phyloP scores from a whole-genome alignment of 2,888 invertebrate species.

The Agriopis marginaria region DNA sequence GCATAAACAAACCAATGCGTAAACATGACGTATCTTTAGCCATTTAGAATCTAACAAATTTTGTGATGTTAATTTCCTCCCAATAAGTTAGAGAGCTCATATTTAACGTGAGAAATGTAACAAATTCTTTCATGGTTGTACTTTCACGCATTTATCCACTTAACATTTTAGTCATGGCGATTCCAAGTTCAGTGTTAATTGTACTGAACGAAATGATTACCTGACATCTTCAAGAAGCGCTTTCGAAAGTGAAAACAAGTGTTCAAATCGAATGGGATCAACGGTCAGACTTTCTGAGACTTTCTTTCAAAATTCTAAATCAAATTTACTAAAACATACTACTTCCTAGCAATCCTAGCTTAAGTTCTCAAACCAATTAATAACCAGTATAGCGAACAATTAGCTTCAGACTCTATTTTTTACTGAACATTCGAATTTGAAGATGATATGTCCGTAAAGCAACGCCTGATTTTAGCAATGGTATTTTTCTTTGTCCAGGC shows the following conservation, averaged over 20 bases:
- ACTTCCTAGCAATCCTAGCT: neutral
- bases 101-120: constrained; percentile 23
- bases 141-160: constrained; percentile 28
- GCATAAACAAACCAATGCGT: too few relatives aligned
- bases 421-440: neutral
- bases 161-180: constrained; percentile 28
- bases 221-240: constrained; percentile 33
- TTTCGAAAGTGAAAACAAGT: constrained; percentile 38
- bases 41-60: too few relatives aligned
- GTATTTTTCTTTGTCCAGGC: constrained; percentile 72
- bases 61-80: too few relatives aligned
- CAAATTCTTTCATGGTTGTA: constrained; percentile 19
- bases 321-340: neutral
- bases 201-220: constrained; percentile 29
- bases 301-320: constrained; percentile 22
- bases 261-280: constrained; percentile 28
- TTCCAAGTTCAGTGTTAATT: constrained; percentile 36
- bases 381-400: constrained; percentile 17
- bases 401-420: neutral
- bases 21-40: too few relatives aligned
- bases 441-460: neutral
- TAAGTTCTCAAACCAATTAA: neutral
- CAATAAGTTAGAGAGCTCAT: neutral
- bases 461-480: neutral
- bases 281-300: constrained; percentile 35